Evolutionary conservation across 2,797 vertebrate species (phyloP).

Genomic region (Xerus rutilus): DNA sequence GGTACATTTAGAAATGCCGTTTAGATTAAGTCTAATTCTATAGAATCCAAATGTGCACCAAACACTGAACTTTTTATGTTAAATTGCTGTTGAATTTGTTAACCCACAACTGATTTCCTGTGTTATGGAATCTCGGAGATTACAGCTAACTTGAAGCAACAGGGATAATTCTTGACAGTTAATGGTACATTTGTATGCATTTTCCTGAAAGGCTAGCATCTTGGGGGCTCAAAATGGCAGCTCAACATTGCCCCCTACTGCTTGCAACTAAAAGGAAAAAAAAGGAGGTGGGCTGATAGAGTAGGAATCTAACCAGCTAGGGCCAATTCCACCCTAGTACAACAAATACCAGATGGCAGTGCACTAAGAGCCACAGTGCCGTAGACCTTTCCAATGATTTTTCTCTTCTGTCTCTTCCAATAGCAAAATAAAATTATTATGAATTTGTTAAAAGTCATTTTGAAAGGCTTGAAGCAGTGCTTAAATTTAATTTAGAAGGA

Average conservation of each 20-base stretch:
- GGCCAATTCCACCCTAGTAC: not conserved
- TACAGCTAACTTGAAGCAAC: slow-evolving; percentile 89
- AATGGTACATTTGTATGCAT: slow-evolving; percentile 84
- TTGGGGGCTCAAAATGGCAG: slow-evolving; percentile 81
- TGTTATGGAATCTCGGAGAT: slow-evolving; percentile 89
- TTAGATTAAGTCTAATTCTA: slow-evolving; percentile 83
- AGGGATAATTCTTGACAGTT: slow-evolving; percentile 89
- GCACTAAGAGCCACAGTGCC: slow-evolving; percentile 29
- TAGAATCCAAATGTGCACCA: slow-evolving; percentile 85
- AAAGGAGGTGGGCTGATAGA: not conserved
- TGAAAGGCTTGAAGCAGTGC: slow-evolving; percentile 83
- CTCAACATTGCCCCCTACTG: slow-evolving; percentile 98
- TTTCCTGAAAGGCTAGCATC: slow-evolving; percentile 72
- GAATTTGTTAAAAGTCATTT: slow-evolving; percentile 85
- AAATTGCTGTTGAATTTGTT: slow-evolving; percentile 91
- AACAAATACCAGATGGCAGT: not conserved
- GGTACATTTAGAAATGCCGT: slow-evolving; percentile 76
- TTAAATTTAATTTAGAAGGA: slow-evolving; percentile 87
- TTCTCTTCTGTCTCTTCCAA: slow-evolving; percentile 83
- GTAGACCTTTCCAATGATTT: slow-evolving; percentile 75
- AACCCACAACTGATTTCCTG: slow-evolving; percentile 91
- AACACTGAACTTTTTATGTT: slow-evolving; percentile 87
- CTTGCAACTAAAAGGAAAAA: slow-evolving; percentile 11
- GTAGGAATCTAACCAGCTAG: not conserved
- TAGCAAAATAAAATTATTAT: slow-evolving; percentile 84